Evolutionary conservation across 2,797 vertebrate genomes (phyloP).

Genomic region (Pachyuromys duprasi): DNA sequence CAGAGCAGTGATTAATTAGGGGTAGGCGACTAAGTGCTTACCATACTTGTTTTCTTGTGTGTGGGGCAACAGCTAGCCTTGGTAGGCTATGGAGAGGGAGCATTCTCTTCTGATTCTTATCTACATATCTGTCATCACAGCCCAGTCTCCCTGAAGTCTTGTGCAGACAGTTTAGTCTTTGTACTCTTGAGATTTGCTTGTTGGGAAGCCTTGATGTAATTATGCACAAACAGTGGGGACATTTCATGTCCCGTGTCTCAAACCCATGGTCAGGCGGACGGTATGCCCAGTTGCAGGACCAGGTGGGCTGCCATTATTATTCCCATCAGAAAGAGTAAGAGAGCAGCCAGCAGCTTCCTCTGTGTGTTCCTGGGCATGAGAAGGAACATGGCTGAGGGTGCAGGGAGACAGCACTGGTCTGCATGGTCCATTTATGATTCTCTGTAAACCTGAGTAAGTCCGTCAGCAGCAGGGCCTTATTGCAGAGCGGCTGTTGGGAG

Average conservation of each 20-base stretch:
- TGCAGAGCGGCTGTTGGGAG: neutral
- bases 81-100: neutral
- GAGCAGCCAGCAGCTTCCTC: neutral
- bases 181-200: neutral
- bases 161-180: conserved; percentile 19
- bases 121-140: neutral
- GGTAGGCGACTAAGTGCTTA: neutral
- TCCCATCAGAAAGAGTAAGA: neutral
- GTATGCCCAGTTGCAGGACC: neutral
- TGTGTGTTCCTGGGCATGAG: neutral
- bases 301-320: neutral
- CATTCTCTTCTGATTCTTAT: conserved; percentile 14
- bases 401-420: neutral
- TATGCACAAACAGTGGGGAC: neutral
- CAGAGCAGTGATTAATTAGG: neutral
- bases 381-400: neutral
- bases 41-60: neutral
- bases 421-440: conserved; percentile 3
- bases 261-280: neutral
- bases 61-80: neutral
- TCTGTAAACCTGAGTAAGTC: conserved; percentile 1
- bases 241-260: neutral
- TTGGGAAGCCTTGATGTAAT: neutral
- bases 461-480: neutral
- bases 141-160: neutral